Evolutionary conservation across 2,888 invertebrate species (phyloP).

Genomic region (Hoplodrina blanda): DNA sequence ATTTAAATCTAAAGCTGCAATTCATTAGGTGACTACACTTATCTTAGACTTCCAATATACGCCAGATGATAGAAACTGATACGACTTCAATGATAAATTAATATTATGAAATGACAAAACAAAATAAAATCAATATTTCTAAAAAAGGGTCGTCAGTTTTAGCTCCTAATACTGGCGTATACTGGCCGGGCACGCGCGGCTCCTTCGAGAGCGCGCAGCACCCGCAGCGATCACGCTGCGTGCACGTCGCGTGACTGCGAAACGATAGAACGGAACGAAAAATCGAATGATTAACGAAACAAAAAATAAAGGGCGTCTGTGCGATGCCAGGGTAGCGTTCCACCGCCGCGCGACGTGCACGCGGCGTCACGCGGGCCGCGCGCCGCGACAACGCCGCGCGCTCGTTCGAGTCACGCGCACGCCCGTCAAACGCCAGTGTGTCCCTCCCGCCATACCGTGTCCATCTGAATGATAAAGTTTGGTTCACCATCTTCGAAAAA

Average conservation of each 20-base stretch:
- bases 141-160: constrained; percentile 5
- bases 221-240: constrained; percentile 38
- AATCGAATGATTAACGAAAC: constrained; percentile 37
- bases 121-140: background rate
- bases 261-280: constrained; percentile 56
- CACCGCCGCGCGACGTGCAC: constrained; percentile 54
- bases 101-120: background rate
- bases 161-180: constrained; percentile 36
- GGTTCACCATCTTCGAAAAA: constrained; percentile 51
- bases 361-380: constrained; percentile 26
- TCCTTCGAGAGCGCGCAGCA: constrained; percentile 38
- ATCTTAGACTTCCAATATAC: constrained; percentile 42
- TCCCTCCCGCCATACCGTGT: constrained; percentile 56
- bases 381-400: constrained; percentile 39
- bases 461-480: constrained; percentile 54
- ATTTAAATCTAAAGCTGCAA: constrained; percentile 23
- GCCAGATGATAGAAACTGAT: constrained; percentile 35
- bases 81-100: background rate
- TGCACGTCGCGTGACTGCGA: constrained; percentile 55
- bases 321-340: constrained; percentile 53
- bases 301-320: constrained; percentile 53
- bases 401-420: constrained; percentile 38
- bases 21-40: constrained; percentile 49
- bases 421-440: constrained; percentile 44
- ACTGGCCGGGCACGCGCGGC: constrained; percentile 30